Evolutionary conservation across 2,888 invertebrate genomes (phyloP).

Genomic region (Apamea sordens): DNA sequence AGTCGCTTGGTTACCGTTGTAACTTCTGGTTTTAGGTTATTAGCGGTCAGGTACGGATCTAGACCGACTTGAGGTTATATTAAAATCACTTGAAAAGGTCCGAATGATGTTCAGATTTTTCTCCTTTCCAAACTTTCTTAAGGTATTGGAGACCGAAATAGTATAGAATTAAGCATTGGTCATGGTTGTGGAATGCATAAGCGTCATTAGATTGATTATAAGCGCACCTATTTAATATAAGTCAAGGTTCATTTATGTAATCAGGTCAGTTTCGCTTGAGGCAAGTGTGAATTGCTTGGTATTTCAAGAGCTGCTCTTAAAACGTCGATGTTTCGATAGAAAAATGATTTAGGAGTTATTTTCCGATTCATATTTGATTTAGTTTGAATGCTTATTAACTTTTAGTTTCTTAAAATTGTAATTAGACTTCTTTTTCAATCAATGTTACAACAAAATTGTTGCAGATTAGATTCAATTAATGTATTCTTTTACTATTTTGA

Average conservation of each 20-base stretch:
- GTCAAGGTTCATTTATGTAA: constrained; percentile 67
- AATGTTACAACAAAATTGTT: no score
- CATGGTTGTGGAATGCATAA: constrained; percentile 50
- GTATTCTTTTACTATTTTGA: no score
- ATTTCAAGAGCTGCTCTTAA: constrained; percentile 51
- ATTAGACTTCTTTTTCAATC: no score
- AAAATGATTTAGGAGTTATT: constrained; percentile 49
- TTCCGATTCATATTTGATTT: constrained; percentile 20
- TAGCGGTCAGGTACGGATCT: constrained; percentile 55
- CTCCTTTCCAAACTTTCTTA: neutral
- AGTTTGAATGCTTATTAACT: neutral
- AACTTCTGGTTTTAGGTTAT: constrained; percentile 46
- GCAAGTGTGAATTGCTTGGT: constrained; percentile 59
- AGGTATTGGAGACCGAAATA: neutral
- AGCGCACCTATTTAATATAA: constrained; percentile 56
- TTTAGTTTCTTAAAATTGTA: neutral
- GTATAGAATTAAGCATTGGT: constrained; percentile 13
- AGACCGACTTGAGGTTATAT: constrained; percentile 15
- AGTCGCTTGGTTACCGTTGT: constrained; percentile 79
- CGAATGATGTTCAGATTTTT: neutral
- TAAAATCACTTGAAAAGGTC: neutral
- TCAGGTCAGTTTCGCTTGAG: constrained; percentile 50
- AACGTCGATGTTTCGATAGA: constrained; percentile 34
- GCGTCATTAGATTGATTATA: constrained; percentile 54
- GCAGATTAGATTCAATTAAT: no score